Base-by-base conservation (phyloP, 2,888 invertebrate genomes). In the Diadegma fenestrale region DNA sequence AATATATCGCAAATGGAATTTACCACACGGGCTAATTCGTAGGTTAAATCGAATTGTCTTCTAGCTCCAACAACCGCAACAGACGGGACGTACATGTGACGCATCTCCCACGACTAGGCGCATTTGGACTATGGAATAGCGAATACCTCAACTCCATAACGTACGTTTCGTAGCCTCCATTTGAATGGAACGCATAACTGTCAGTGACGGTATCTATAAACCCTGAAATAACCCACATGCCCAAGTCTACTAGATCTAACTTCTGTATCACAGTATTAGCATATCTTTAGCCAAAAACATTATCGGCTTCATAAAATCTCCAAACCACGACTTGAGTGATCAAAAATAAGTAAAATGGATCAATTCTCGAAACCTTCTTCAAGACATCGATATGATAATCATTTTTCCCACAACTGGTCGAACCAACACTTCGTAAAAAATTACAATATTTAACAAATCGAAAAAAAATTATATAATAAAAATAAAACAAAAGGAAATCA, bases 171-270 rank as follows among this genome's bases (percentile, higher is more conserved):
- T 86, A 80, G 73, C 79, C 66, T 48, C 83, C 82, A 86, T 87
- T 83, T 86, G 77, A 85, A 87, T 86, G 41, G 76, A 58, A 76
- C 68, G 77, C 54, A 84, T 64, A 71, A 82, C 82, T 72, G 77
- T 73, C 73, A 68, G 58, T 58, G 26, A 61, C 33, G 73, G 66
- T 61, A 58, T 58, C 76, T 43, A 73, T 68, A 26, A 37, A 22
- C 64, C 58, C 61, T 66, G 79, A 26, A 73, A 79, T 79, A 45
- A 61, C 73, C 66, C 30, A 63, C 79, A 61, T 79, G 68, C 41
- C 61, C 37, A 12, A 66, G 51, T 68, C 51, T 58, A 41, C 72
- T 68, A 37, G 17, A 48, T 63, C 45, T 17, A 12, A 22, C 41
- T 26, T 69, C 8, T 26, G 26, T 10, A 12, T 0, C 19, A 1